Percentiles rank a stretch among this genome's conserved stretches.
Evolutionary conservation across 2,797 vertebrate species (phyloP).

Genomic region (Peromyscus melanophrys): DNA sequence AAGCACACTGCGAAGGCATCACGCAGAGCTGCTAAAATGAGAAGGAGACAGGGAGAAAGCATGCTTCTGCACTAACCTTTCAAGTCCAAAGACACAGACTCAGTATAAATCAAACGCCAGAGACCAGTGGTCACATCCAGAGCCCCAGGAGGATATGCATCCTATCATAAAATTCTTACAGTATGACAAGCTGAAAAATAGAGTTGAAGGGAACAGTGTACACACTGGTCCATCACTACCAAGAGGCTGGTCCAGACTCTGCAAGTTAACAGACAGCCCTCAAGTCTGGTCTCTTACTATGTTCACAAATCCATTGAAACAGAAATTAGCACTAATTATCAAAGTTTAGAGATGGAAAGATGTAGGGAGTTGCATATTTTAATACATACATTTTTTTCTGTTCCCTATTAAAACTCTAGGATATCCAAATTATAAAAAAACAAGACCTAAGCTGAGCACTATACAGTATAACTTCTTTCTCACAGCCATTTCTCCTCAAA

Average conservation of each 20-base stretch:
- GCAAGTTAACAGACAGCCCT: conserved; percentile 19
- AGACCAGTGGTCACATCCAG: conserved; percentile 65
- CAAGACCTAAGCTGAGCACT: neutral
- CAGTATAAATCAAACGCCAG: conserved; percentile 72
- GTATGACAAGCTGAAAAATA: conserved; percentile 62
- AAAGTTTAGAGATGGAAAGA: neutral
- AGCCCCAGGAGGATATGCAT: conserved; percentile 55
- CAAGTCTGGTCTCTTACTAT: conserved; percentile 41
- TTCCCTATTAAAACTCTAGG: neutral
- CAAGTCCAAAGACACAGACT: conserved; percentile 55
- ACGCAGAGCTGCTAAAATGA: conserved; percentile 66
- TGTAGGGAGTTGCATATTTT: neutral
- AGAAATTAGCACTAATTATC: conserved; percentile 35
- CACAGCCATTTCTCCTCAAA: neutral
- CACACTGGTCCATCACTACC: conserved; percentile 39
- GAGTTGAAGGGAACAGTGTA: conserved; percentile 55
- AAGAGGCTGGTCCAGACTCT: conserved; percentile 37
- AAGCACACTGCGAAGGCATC: conserved; percentile 69
- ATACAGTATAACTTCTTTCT: neutral
- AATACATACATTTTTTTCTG: conserved; percentile 33
- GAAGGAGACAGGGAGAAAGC: neutral
- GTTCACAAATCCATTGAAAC: conserved; percentile 44
- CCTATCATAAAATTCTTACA: conserved; percentile 62
- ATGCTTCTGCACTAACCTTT: conserved; percentile 49
- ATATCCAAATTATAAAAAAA: conserved; percentile 46